Percentiles rank a stretch among this genome's conserved stretches.
phyloP scores from a whole-genome alignment of 2,797 vertebrate genomes.

The Macropus fuliginosus region DNA sequence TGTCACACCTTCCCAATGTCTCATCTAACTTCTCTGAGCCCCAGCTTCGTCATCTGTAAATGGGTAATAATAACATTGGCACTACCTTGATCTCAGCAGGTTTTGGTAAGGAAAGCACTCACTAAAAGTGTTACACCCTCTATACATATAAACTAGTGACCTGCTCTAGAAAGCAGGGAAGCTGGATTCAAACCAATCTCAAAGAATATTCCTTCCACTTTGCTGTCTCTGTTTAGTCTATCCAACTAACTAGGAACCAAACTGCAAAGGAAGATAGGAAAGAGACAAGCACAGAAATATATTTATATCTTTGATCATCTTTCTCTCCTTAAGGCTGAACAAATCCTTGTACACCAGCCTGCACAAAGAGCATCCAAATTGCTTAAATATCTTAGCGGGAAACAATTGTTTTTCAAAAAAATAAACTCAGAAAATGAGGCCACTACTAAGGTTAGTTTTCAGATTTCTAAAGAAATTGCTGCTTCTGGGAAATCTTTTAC shows the following conservation, averaged over 20 bases:
- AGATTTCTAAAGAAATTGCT: too few relatives aligned
- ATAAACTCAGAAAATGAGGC: too few relatives aligned
- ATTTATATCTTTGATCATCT: neutral
- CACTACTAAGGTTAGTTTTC: too few relatives aligned
- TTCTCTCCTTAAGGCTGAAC: neutral
- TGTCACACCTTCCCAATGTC: neutral
- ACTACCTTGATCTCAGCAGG: neutral
- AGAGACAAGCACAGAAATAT: neutral
- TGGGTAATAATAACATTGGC: neutral
- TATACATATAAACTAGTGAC: neutral
- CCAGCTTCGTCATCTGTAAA: neutral
- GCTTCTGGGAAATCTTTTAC: too few relatives aligned
- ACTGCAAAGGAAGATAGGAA: neutral
- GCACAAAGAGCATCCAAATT: too few relatives aligned
- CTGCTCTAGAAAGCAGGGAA: neutral
- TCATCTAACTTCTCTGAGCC: neutral
- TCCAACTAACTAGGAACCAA: neutral
- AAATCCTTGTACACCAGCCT: neutral
- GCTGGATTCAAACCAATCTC: neutral
- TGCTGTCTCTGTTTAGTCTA: neutral
- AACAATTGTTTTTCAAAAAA: too few relatives aligned
- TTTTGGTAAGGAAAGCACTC: neutral
- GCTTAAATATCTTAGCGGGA: too few relatives aligned
- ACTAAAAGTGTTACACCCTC: neutral
- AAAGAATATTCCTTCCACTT: neutral